phyloP scores from a whole-genome alignment of 2,888 invertebrate species.

The Epicampocera succincta region DNA sequence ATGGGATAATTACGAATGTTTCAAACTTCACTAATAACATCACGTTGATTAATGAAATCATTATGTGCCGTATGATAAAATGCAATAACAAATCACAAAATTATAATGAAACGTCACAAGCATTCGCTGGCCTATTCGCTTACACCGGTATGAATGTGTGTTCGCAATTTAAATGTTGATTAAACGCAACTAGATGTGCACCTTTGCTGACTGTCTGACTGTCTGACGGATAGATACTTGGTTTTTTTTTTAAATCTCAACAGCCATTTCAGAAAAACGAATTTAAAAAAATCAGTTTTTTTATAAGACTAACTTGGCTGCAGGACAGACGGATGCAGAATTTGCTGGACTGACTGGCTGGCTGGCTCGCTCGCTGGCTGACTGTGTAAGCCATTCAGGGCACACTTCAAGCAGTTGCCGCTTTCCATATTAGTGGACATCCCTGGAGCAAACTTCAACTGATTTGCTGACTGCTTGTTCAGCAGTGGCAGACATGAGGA shows the following conservation, averaged over 20 bases:
- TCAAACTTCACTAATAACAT: slow-evolving; percentile 65
- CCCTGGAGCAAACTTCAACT: slow-evolving; percentile 68
- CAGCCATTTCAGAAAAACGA: slow-evolving; percentile 13
- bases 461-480: slow-evolving; percentile 63
- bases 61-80: slow-evolving; percentile 67
- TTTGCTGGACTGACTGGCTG: neutral
- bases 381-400: slow-evolving; percentile 63
- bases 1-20: slow-evolving; percentile 68
- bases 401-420: slow-evolving; percentile 70
- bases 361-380: slow-evolving; percentile 2
- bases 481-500: slow-evolving; percentile 64
- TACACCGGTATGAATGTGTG: neutral
- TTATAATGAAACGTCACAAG: slow-evolving; percentile 58
- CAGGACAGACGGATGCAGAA: neutral
- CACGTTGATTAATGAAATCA: slow-evolving; percentile 70
- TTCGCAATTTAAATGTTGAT: slow-evolving; percentile 48
- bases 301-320: slow-evolving; percentile 19
- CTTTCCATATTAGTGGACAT: slow-evolving; percentile 68
- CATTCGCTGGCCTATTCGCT: neutral
- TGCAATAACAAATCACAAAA: slow-evolving; percentile 66
- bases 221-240: neutral
- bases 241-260: slow-evolving; percentile 8
- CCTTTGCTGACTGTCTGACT: slow-evolving; percentile 20
- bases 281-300: slow-evolving; percentile 8
- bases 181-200: slow-evolving; percentile 1